Evolutionary conservation across 2,888 invertebrate species (phyloP).

Genomic region (Tridacna gigas): DNA sequence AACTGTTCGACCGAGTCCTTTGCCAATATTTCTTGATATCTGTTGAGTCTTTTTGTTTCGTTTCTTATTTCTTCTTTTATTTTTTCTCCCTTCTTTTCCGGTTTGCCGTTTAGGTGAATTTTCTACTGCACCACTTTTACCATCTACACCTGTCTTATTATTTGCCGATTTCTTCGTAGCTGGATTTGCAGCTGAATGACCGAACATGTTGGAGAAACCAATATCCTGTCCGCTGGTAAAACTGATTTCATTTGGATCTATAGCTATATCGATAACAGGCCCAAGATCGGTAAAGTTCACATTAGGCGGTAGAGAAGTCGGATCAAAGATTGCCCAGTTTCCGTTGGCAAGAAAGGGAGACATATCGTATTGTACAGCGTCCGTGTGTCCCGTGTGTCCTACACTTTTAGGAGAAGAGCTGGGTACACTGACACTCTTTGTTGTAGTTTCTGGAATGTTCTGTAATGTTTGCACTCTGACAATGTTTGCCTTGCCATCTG

Average conservation of each 20-base stretch:
- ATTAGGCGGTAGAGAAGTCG: conserved; percentile 40
- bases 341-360: conserved; percentile 48
- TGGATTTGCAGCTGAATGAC: not conserved
- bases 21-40: not conserved
- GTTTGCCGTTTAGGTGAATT: not conserved
- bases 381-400: not conserved
- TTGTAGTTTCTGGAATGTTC: not conserved
- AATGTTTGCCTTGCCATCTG: not conserved
- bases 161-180: not conserved
- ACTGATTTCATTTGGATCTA: conserved; percentile 39
- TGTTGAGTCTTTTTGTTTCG: not conserved
- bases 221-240: conserved; percentile 53
- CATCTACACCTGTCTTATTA: not conserved
- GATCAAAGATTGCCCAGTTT: conserved; percentile 66
- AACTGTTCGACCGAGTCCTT: not conserved
- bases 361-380: conserved; percentile 40
- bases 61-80: conserved; percentile 7
- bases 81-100: not conserved
- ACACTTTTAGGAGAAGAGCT: not conserved
- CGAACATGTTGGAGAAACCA: conserved; percentile 27
- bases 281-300: conserved; percentile 58
- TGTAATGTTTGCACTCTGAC: too few relatives aligned
- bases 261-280: conserved; percentile 52
- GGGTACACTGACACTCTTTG: not conserved
- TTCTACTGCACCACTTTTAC: not conserved